Evolutionary conservation across 2,888 invertebrate species (phyloP).

Genomic region (Biston stratarius): DNA sequence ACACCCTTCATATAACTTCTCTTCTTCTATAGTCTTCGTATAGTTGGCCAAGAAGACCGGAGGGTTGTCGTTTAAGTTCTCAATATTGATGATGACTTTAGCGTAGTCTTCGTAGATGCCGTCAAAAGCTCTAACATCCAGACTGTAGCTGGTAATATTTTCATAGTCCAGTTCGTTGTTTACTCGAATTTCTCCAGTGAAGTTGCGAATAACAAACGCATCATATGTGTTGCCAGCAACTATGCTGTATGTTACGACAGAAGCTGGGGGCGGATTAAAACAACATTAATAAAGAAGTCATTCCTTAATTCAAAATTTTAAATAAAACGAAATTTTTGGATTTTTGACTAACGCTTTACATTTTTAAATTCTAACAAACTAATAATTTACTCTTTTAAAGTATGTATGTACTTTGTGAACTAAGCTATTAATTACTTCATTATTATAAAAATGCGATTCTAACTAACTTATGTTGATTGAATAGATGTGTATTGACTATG

Average conservation of each 20-base stretch:
- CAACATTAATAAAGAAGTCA: not conserved
- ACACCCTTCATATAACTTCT: constrained; percentile 89
- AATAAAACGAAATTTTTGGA: no score
- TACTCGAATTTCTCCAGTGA: constrained; percentile 94
- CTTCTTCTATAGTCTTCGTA: constrained; percentile 91
- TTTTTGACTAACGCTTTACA: no score
- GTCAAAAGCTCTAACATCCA: constrained; percentile 94
- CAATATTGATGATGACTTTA: constrained; percentile 93
- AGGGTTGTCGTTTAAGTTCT: constrained; percentile 96
- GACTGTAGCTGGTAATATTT: constrained; percentile 92
- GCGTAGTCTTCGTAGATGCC: constrained; percentile 94
- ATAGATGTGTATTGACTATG: no score
- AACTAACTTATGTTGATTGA: no score
- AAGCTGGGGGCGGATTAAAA: constrained; percentile 80
- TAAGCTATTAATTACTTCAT: no score
- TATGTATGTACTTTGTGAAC: no score
- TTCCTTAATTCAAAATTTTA: no score
- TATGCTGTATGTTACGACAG: constrained; percentile 95
- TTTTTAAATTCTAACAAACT: no score
- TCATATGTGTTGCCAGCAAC: constrained; percentile 94
- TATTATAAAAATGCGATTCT: no score
- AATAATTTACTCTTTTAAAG: no score
- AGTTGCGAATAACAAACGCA: constrained; percentile 94
- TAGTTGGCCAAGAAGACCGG: constrained; percentile 93
- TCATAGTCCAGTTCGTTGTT: constrained; percentile 93